Percentiles rank a stretch among this genome's conserved stretches.
phyloP scores from a whole-genome alignment of 2,113 vertebrate species.

The Axis porcinus region DNA sequence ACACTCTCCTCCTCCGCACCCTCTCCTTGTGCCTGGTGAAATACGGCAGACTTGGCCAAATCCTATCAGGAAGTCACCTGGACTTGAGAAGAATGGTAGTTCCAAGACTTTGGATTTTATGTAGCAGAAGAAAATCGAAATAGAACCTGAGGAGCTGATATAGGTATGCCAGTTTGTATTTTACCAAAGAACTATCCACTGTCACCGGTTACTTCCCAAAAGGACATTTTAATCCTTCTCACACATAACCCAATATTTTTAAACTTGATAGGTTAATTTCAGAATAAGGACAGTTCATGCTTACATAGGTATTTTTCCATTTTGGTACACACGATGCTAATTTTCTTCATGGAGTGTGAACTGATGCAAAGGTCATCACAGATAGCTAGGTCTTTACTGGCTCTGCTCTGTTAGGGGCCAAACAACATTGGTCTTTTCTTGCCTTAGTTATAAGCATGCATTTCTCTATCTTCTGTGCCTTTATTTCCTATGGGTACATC shows the following conservation, averaged over 20 bases:
- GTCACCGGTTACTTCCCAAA: background rate
- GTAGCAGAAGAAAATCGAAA: background rate
- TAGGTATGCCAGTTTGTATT: background rate
- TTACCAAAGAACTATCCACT: background rate
- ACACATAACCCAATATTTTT: background rate
- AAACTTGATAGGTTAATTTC: background rate
- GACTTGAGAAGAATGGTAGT: background rate
- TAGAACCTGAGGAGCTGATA: background rate
- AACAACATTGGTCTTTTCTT: background rate
- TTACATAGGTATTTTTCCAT: background rate
- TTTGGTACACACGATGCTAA: background rate
- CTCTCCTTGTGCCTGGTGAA: background rate
- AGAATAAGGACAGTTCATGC: background rate
- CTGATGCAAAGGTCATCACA: background rate
- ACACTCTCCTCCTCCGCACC: background rate
- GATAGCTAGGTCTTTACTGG: background rate
- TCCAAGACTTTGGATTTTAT: background rate
- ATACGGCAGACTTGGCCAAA: background rate
- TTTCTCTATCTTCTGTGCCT: background rate
- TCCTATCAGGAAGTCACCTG: background rate
- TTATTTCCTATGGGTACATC: background rate
- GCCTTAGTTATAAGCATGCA: background rate
- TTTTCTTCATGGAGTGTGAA: background rate
- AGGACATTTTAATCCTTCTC: background rate
- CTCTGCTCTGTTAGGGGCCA: background rate